Conservation (phyloP, 1,140 invertebrate genomes). For the Globodera ellingtonae region DNA sequence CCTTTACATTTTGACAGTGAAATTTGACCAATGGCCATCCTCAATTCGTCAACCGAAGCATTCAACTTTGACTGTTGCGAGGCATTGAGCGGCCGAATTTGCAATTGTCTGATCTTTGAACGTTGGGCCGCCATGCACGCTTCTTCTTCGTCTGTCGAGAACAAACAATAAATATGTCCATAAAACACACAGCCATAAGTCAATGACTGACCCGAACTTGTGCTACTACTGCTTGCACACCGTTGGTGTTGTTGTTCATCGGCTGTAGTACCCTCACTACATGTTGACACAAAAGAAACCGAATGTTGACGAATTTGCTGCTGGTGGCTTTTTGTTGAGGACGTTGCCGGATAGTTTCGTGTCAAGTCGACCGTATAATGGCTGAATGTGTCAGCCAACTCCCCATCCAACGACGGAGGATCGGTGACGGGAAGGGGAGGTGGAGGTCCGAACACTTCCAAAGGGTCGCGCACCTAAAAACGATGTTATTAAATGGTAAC, state of each 20-base stretch:
- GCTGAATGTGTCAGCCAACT: not conserved
- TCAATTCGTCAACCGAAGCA: slow-evolving; percentile 60
- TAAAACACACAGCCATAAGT: not conserved
- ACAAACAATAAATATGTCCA: not conserved
- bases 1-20: slow-evolving; percentile 53
- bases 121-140: slow-evolving; percentile 40
- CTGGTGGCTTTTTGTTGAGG: not conserved
- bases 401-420: slow-evolving; percentile 19
- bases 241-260: slow-evolving; percentile 17
- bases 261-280: not conserved
- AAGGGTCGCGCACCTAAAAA: slow-evolving; percentile 13
- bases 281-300: slow-evolving; percentile 17
- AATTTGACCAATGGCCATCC: slow-evolving; percentile 60
- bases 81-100: slow-evolving; percentile 59
- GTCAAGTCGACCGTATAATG: not conserved
- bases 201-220: slow-evolving; percentile 23
- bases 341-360: not conserved
- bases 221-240: slow-evolving; percentile 29
- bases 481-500: not conserved
- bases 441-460: slow-evolving; percentile 32
- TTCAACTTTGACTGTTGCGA: slow-evolving; percentile 48
- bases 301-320: slow-evolving; percentile 10
- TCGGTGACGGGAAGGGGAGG: slow-evolving; percentile 35
- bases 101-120: slow-evolving; percentile 57
- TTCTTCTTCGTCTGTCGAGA: slow-evolving; percentile 52